Base-by-base conservation (phyloP, 2,113 vertebrate genomes). In the Forbesichthys agassizii region DNA sequence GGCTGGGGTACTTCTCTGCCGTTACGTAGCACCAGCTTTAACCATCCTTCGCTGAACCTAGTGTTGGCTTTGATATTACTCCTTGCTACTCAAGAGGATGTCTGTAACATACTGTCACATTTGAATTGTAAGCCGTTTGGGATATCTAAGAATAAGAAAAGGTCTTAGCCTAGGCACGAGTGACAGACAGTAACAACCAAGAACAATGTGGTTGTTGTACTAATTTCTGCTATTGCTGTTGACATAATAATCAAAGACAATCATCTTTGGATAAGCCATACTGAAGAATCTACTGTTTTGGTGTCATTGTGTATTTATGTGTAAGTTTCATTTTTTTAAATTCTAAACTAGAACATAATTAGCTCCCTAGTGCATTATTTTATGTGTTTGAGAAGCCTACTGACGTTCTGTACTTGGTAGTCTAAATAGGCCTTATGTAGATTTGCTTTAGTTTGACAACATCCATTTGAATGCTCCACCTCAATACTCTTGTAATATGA, bases 401-500 rank as follows among this genome's bases (percentile, higher is more conserved):
- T 52, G 10, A 14, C 11, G 4, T 9, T 52, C 10, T 52, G 10
- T 14, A 11, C 36, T 33, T 73, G 33, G 57, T 61, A 78, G 74
- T 69, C 64, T 84, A 70, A 68, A 64, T 14, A 72, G 66, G 83
- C 61, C 48, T 82, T 69, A 82, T 84, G 68, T 55, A 88, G 72
- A 83, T 84, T 75, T 77, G 62, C 69, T 82, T 60, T 69, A 68
- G 69, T 87, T 85, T 81, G 74, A 85, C 85, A 84, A 78, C 80
- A 80, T 68, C 61, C 42, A 53, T 65, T 69, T 67, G 70, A 66
- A n/a, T 33, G 83, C 85, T 79, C 85, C 90, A 90, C 92, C 90
- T 91, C 84, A 82, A 79, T 52, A 83, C 85, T 90, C 75, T 87
- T 67, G 91, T 91, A 94, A 94, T 74, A 79, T 80, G 93, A 94